These are phyloP conservation scores for Pseudopodoces humilis DNA, from an alignment of 2,113 vertebrate species.

Conservation along the genomic window DNA sequence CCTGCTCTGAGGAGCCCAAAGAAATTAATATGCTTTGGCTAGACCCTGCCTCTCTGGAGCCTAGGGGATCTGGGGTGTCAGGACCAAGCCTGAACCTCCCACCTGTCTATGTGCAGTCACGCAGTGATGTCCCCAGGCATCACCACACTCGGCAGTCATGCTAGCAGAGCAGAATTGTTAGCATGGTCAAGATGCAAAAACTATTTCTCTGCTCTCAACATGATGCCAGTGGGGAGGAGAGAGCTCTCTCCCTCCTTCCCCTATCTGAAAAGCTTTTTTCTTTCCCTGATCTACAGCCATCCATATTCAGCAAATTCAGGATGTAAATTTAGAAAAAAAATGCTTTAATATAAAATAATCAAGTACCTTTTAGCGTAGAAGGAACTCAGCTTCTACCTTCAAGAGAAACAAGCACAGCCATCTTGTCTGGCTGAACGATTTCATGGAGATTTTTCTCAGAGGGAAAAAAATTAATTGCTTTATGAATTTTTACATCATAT, in stretches of 20 bases:
- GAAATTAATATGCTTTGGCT: accelerated
- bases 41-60: not conserved
- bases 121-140: not conserved
- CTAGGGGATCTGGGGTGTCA: not conserved
- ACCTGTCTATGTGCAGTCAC: not conserved
- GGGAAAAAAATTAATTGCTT: not conserved
- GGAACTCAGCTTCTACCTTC: not conserved
- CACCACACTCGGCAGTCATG: accelerated
- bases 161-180: not conserved
- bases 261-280: not conserved
- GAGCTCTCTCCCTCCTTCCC: not conserved
- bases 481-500: not conserved
- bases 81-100: not conserved
- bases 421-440: not conserved
- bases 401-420: not conserved
- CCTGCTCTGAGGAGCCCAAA: not conserved
- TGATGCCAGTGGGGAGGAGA: not conserved
- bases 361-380: not conserved
- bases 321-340: not conserved
- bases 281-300: not conserved
- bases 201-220: not conserved
- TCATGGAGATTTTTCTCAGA: not conserved
- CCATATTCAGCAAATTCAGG: not conserved
- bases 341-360: not conserved
- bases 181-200: not conserved